Evolutionary conservation across 2,113 vertebrate genomes (phyloP), one percentile per base, ranked within the genome.

Genomic region (Strix aluco): DNA sequence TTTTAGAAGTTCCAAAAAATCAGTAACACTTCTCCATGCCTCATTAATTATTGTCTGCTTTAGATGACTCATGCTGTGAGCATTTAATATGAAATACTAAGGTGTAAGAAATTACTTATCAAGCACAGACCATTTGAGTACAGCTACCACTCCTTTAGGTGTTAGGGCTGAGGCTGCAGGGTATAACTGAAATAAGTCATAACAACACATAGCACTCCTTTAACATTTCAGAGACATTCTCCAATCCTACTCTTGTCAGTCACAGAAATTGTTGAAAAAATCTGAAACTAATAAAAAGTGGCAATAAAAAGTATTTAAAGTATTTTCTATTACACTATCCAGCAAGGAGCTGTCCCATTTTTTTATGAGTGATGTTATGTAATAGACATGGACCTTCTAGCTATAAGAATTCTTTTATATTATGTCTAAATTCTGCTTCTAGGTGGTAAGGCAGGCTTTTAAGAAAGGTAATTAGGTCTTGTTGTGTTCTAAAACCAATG

Each of bases 361-460:
- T 94, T 93, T 90, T 51, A 82, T 73, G 10, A 81, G 29, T 63
- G 26, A 55, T 61, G 11, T 79, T 83, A n/a, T 8, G 1, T 81
- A 44, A 57, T 84, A 75, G 2, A 0, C 18, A 34, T 36, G 16
- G 32, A 65, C 61, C 58, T 88, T 81, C 62, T 72, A 78, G 44
- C 65, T 75, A 30, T n/a, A 75, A 75, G 65, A 25, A 61, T 4
- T 69, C 57, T 46, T 86, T 87, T 49, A 19, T 71, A 8, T 46
- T 61, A 46, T 88, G 55, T 93, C 72, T 92, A 46, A 90, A 88
- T 74, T 91, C 69, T 87, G 27, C 34, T 94, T 93, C 62, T 94
- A 30, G 34, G 61, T 59, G 61, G 23, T 81, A 63, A 67, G 38
- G 26, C 29, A 66, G 59, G 61, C 36, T 91, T 82, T 88, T 72